Base-by-base conservation (phyloP, 2,113 vertebrate species). In the Apodemus speciosus region DNA sequence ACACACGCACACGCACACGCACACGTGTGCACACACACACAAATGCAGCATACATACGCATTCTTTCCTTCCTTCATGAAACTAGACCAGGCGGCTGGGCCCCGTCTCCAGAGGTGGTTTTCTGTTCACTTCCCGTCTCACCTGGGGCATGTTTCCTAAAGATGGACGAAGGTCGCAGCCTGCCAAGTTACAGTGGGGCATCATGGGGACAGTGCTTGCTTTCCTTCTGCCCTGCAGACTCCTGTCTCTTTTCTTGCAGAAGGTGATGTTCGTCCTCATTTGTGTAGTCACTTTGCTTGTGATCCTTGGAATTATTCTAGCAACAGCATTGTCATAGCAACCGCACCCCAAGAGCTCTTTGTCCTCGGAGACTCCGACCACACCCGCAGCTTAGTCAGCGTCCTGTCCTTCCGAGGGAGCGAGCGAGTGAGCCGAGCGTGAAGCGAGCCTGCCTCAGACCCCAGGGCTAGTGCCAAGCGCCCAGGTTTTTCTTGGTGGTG, bases 291-390 rank as follows among this genome's bases (percentile, higher is more conserved):
- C 98, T 96, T 96, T 97, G 95, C 94, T 99, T 97, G 96, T 99
- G 97, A 97, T 99, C 97, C 97, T 99, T 96, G 98, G 98, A 97
- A 98, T 99, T 98, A 97, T 98, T 97, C 96, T 99, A 92, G 98
- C 98, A 91, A 97, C 97, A 77, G 97, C 98, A 14, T 90, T 98
- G 94, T 97, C 97, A 20, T 98, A 98, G 95, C 95, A 94, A 95
- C 94, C 58, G 10, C 76, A 73, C 97, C 97, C 94, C 92, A 89
- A 92, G 97, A 97, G 93, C 86, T 64, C 0, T 0, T 23, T 85
- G 0, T 73, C 96, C 95, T 51, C 32, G 96, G 97, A 92, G 97
- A 96, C 90, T 91, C 87, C 71, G n/a, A 96, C 60, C 83, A 30
- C n/a, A 46, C 23, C 93, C 71, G 40, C 81, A 68, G 77, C 90